These are phyloP conservation scores for Myrmophylax atrothorax DNA, from an alignment of 2,113 vertebrate species.

Conservation along the genomic window DNA sequence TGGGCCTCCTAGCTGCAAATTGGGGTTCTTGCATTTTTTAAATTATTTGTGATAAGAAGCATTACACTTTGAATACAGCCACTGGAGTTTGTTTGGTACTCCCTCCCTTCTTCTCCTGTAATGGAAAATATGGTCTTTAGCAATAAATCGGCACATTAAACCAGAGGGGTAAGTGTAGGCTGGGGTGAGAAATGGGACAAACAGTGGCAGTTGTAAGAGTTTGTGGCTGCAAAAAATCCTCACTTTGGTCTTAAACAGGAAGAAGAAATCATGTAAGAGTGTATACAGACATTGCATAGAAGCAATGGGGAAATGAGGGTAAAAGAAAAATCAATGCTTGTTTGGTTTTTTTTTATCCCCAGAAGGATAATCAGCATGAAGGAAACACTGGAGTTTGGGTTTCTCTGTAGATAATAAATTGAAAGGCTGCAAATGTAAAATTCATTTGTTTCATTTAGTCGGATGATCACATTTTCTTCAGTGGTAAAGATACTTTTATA, in stretches of 20 bases:
- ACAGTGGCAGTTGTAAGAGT: neutral
- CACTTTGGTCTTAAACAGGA: neutral
- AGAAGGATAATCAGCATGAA: constrained; percentile 5
- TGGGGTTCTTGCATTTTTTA: constrained; percentile 75
- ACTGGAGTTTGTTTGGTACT: constrained; percentile 67
- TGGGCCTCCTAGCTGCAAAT: constrained; percentile 78
- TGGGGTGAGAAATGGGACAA: constrained; percentile 39
- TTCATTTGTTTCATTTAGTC: neutral
- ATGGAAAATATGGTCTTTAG: constrained; percentile 24
- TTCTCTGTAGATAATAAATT: neutral
- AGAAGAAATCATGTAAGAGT: neutral
- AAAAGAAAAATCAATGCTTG: neutral
- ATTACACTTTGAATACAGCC: constrained; percentile 70
- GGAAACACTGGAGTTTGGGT: neutral
- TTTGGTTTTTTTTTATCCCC: neutral
- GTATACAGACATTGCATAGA: neutral
- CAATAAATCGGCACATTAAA: constrained; percentile 32
- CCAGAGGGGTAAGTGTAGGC: neutral
- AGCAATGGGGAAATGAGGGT: neutral
- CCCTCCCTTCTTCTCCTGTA: constrained; percentile 5
- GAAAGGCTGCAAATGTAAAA: neutral
- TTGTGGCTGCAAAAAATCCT: neutral
- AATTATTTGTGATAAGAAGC: constrained; percentile 75
- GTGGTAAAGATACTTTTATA: neutral
- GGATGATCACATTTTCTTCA: neutral